Evolutionary conservation across 1,140 invertebrate genomes (phyloP).

Genomic region (Papilio dardanus): DNA sequence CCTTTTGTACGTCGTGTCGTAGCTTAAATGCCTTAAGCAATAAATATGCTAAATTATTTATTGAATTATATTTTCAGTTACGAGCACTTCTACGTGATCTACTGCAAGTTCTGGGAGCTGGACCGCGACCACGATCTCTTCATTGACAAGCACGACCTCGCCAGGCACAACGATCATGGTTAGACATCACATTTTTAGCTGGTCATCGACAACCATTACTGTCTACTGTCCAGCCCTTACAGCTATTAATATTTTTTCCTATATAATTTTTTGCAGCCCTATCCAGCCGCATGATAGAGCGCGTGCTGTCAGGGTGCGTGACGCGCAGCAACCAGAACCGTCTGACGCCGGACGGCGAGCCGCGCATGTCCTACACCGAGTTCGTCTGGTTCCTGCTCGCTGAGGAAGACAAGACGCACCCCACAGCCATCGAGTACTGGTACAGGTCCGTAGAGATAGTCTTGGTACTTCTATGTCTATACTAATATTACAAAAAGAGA

Average conservation of each 20-base stretch:
- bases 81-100: slow-evolving; percentile 99
- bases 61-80: slow-evolving; percentile 92
- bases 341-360: slow-evolving; percentile 80
- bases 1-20: no score
- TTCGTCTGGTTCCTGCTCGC: slow-evolving; percentile 99
- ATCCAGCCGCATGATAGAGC: slow-evolving; percentile 96
- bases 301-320: slow-evolving; percentile 98
- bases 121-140: slow-evolving; percentile 99
- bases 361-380: slow-evolving; percentile 97
- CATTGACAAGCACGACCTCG: slow-evolving; percentile 97
- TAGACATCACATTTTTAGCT: slow-evolving; percentile 44
- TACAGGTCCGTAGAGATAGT: slow-evolving; percentile 84
- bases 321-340: slow-evolving; percentile 88
- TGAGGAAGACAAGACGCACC: slow-evolving; percentile 99
- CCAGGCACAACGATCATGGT: slow-evolving; percentile 98
- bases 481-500: no score
- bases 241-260: no score
- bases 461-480: neutral
- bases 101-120: slow-evolving; percentile 99
- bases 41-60: neutral
- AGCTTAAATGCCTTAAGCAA: no score
- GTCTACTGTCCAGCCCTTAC: neutral
- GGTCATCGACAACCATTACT: neutral
- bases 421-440: slow-evolving; percentile 96
- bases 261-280: slow-evolving; percentile 86